phyloP scores from a whole-genome alignment of 2,888 invertebrate species.

The Anodontia alba region DNA sequence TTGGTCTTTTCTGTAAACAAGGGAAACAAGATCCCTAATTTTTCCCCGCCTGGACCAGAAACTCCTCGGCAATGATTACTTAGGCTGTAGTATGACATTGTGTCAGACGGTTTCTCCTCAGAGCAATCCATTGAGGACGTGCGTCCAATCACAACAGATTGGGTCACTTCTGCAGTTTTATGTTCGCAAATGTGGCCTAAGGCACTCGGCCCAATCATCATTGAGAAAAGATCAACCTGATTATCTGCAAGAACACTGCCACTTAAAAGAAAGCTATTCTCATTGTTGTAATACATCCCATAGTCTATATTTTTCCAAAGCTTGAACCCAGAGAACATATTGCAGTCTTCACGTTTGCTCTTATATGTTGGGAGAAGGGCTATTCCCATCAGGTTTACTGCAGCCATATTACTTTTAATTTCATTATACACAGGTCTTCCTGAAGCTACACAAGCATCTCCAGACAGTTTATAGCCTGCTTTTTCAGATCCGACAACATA shows the following conservation, averaged over 20 bases:
- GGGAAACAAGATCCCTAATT: conserved; percentile 63
- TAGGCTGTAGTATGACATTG: conserved; percentile 46
- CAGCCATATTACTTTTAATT: conserved; percentile 40
- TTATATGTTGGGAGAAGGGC: neutral
- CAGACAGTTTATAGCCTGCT: conserved; percentile 60
- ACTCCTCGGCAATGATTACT: conserved; percentile 30
- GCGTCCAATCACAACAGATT: conserved; percentile 71
- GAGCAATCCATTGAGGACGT: conserved; percentile 66
- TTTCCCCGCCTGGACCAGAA: conserved; percentile 33
- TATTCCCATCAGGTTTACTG: conserved; percentile 29
- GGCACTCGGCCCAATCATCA: conserved; percentile 69
- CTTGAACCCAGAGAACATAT: conserved; percentile 65
- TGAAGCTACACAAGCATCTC: conserved; percentile 25
- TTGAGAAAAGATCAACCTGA: conserved; percentile 65
- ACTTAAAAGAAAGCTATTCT: conserved; percentile 37
- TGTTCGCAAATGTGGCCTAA: conserved; percentile 52
- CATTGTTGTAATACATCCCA: conserved; percentile 68
- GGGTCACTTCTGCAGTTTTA: conserved; percentile 56
- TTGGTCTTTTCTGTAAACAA: conserved; percentile 66
- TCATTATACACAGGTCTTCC: neutral
- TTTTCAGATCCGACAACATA: conserved; percentile 75
- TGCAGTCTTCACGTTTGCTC: conserved; percentile 41
- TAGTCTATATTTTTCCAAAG: conserved; percentile 69
- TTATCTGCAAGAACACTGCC: conserved; percentile 66
- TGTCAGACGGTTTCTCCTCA: conserved; percentile 11